Base-by-base conservation (phyloP, 1,140 invertebrate genomes). In the Lerema accius region DNA sequence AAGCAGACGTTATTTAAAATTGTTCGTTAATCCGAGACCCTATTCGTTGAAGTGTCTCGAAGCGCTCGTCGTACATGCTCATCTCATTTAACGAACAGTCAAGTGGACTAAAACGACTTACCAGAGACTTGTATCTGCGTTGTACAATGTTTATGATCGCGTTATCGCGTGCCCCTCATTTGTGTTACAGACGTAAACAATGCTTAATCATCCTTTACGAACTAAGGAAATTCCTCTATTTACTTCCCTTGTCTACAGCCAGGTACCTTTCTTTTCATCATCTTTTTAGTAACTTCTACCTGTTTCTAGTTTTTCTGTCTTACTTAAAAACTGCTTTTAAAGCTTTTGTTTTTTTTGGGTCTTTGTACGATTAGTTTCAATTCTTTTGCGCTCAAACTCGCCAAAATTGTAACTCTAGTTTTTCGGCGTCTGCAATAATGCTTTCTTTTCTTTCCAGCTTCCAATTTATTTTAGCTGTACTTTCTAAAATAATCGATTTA, bases 91-190 rank as follows among this genome's bases (percentile, higher is more conserved):
- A 2, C 5, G 2, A 23, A 9, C 10, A 53, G 14, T 69, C 45
- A 69, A 69, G 66, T 67, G 61, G 58, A 49, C 50, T 14, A 16
- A 23, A 23, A 23, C 19, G 19, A 2, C 19, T 5, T 2, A 23
- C 19, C 19, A 23, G 32, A 58, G n/a, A n/a, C 69, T 51, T 17
- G 55, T 48, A 39, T 32, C 28, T 32, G 7, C 39, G 32, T 62
- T 39, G 69, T 56, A 49, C 50, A 15, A 53, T 73, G 72, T 79
- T 75, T 75, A 75, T 46, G 65, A 53, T 67, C 50, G 60, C 49
- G 73, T 78, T 84, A 81, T 84, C 81, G 73, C 75, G 63, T 71
- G 71, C 67, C 63, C 69, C 77, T 70, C 69, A 67, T 75, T 76
- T 68, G 61, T 71, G 66, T 59, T 55, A 65, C 48, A 50, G 69